Evolutionary conservation across 2,888 invertebrate species (phyloP).

Genomic region (Congeria kusceri): DNA sequence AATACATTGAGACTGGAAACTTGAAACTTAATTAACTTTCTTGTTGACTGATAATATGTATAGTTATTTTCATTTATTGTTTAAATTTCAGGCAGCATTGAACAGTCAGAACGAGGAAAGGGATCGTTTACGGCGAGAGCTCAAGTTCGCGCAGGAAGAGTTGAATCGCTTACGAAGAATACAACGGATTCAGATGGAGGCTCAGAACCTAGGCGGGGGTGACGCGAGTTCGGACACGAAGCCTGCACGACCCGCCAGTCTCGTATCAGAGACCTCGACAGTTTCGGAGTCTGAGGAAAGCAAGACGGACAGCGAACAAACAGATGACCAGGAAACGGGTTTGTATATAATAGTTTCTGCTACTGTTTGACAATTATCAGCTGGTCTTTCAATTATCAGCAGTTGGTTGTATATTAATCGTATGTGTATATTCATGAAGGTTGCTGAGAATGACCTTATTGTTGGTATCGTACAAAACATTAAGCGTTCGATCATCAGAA

Average conservation of each 20-base stretch:
- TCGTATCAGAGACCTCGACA: conserved; percentile 69
- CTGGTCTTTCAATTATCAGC: too few relatives aligned
- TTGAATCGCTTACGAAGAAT: conserved; percentile 75
- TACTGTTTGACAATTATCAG: too few relatives aligned
- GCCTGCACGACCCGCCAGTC: conserved; percentile 66
- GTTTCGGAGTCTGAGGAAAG: conserved; percentile 64
- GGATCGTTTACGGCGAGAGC: conserved; percentile 90
- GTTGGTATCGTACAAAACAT: too few relatives aligned
- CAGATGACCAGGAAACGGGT: conserved; percentile 55
- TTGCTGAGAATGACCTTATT: too few relatives aligned
- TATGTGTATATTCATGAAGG: too few relatives aligned
- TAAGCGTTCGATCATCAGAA: too few relatives aligned
- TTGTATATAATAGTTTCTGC: background rate
- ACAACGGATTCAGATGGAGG: conserved; percentile 62
- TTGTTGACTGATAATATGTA: too few relatives aligned
- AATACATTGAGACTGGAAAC: too few relatives aligned
- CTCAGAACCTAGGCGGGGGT: conserved; percentile 24
- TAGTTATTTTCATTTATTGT: too few relatives aligned
- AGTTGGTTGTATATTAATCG: too few relatives aligned
- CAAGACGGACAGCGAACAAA: conserved; percentile 59
- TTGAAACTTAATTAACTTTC: too few relatives aligned
- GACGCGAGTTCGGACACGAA: conserved; percentile 21
- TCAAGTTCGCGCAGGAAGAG: conserved; percentile 90
- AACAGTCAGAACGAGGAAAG: conserved; percentile 92
- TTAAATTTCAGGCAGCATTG: conserved; percentile 89